Evolutionary conservation across 2,888 invertebrate genomes (phyloP).

Genomic region (Lasius platythorax): DNA sequence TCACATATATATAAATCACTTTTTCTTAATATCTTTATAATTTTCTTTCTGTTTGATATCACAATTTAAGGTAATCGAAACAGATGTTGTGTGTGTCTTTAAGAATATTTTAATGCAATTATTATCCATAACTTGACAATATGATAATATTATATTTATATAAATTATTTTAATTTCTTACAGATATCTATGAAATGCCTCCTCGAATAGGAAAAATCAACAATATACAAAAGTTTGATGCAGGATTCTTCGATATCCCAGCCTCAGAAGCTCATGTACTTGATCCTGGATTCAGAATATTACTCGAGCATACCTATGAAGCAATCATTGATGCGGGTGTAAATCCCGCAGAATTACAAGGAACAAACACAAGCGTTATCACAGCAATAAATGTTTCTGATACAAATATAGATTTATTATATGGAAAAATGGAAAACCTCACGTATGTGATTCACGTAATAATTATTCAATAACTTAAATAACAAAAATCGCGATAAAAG

Average conservation of each 20-base stretch:
- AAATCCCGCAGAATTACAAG: slow-evolving; percentile 90
- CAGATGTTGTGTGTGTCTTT: no score
- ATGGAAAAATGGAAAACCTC: not conserved
- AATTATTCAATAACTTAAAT: not conserved
- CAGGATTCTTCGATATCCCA: slow-evolving; percentile 87
- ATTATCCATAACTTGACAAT: no score
- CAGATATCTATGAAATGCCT: no score
- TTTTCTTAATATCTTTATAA: no score
- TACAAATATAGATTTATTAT: slow-evolving; percentile 85
- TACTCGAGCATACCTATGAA: slow-evolving; percentile 89
- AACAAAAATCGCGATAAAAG: not conserved
- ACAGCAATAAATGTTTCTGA: slow-evolving; percentile 91
- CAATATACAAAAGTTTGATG: no score
- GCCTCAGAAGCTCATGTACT: slow-evolving; percentile 87
- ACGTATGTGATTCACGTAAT: not conserved
- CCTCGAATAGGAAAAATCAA: no score
- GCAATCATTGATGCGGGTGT: slow-evolving; percentile 86
- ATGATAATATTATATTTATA: no score
- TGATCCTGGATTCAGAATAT: slow-evolving; percentile 88
- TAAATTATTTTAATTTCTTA: no score
- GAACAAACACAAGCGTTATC: slow-evolving; percentile 91
- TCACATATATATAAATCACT: no score
- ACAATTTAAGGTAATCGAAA: no score
- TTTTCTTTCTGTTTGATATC: no score
- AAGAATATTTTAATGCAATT: no score